Percentiles rank a stretch among this genome's conserved stretches.
These are phyloP conservation scores for Palythoa grandiflora DNA, from an alignment of 92 coral and sea anemone species.

Conservation along the genomic window DNA sequence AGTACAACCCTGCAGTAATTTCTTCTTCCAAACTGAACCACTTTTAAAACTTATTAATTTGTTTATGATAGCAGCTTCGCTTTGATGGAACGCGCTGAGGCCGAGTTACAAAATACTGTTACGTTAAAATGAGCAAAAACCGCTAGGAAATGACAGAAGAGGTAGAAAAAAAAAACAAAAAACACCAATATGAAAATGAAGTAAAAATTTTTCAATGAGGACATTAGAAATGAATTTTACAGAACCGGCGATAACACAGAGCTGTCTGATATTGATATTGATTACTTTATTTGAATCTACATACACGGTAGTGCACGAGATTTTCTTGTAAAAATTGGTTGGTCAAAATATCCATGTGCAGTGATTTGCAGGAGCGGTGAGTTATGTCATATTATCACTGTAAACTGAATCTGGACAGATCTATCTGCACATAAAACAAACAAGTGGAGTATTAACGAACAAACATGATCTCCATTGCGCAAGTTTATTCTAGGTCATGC, in stretches of 20 bases:
- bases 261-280: too few species aligned
- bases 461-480: not conserved
- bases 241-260: not conserved
- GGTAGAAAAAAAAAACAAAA: not conserved
- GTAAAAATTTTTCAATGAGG: not conserved
- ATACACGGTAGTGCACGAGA: not conserved
- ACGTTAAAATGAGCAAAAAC: not conserved
- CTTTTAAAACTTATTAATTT: too few species aligned
- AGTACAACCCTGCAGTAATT: too few species aligned
- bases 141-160: constrained; percentile 3
- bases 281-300: not conserved
- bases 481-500: not conserved
- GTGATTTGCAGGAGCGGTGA: not conserved
- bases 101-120: not conserved
- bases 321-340: not conserved
- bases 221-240: not conserved
- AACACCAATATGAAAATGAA: not conserved
- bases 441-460: not conserved
- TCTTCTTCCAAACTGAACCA: too few species aligned
- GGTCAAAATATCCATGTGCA: not conserved
- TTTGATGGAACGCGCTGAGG: constrained; percentile 16
- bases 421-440: not conserved
- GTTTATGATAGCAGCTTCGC: too few species aligned
- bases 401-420: constrained; percentile 11
- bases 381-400: not conserved